Evolutionary conservation across 1,140 invertebrate genomes (phyloP), one percentile per base, ranked within the genome.

Genomic region (Megathymus violae): DNA sequence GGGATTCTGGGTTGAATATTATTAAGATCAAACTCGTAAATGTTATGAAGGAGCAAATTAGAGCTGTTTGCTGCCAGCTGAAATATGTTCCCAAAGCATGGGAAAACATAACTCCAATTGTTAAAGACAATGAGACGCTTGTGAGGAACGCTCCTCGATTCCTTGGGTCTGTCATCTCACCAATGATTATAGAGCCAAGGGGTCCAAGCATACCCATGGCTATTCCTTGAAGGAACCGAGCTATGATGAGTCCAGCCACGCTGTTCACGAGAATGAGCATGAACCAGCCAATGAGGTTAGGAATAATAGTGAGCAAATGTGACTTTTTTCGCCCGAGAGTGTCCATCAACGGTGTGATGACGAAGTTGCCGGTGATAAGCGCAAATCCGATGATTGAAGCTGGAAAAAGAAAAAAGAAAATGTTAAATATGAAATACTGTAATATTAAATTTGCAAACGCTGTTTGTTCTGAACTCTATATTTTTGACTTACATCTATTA

Each of bases 91-190:
- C 87, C 7, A 89, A 56, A 0, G 71, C 44, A 40, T 91, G 88
- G 0, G 76, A 74, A 15, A 79, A 78, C 38, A 91, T 34, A 0
- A 91, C 87, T 51, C 88, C 88, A n/a, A 80, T 78, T 0, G 87
- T 86, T 6, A 89, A 46, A 0, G 87, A 86, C 9, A 89, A 41
- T 1, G 87, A 89, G 1, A 91, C 82, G n/a, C 79, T 71, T 3
- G 88, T 88, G 1, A 91, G 61, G 56, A 88, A 89, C 0, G 78
- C 77, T 17, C 87, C 87, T 16, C 88, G 66, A 31, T 87, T 88
- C 16, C 65, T 84, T 1, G 88, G 88, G 43, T 87, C 78, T n/a
- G 87, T 89, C 80, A 85, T 88, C 84, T 91, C 88, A n/a, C 82
- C 87, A 1, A 91, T 88, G 16, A 89, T 87, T 17, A 91, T 87